These are phyloP conservation scores for Laticauda laticaudata DNA, from an alignment of 2,113 vertebrate species.

Conservation along the genomic window DNA sequence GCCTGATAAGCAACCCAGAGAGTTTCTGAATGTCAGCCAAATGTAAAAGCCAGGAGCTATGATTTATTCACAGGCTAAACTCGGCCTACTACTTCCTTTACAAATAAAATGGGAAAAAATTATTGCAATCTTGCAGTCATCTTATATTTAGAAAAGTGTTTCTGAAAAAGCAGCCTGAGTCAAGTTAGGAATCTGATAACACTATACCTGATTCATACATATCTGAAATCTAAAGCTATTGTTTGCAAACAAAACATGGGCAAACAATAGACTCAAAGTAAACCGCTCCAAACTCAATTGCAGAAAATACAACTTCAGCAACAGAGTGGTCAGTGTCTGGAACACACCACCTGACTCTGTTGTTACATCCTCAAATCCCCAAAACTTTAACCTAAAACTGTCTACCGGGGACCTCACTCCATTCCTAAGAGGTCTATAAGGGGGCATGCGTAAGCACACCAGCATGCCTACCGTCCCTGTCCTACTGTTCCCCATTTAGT, in stretches of 20 bases:
- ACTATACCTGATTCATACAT: background rate
- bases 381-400: no score
- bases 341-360: no score
- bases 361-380: no score
- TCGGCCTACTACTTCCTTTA: slow-evolving; percentile 50
- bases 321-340: no score
- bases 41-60: slow-evolving; percentile 56
- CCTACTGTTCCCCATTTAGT: no score
- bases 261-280: no score
- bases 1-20: slow-evolving; percentile 47
- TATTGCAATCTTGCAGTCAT: slow-evolving; percentile 45
- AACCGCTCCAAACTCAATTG: no score
- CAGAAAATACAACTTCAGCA: no score
- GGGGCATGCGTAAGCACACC: no score
- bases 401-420: no score
- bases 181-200: background rate
- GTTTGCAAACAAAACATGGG: background rate
- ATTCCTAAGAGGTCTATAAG: no score
- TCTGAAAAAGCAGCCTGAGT: background rate
- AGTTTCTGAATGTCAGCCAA: slow-evolving; percentile 58
- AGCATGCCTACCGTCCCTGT: no score
- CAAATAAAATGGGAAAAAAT: slow-evolving; percentile 32
- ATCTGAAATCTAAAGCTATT: background rate
- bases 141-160: background rate
- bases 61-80: slow-evolving; percentile 53